These are phyloP conservation scores for Pygmarrhopalites habei DNA, from an alignment of 1,140 invertebrate genomes.

Conservation along the genomic window DNA sequence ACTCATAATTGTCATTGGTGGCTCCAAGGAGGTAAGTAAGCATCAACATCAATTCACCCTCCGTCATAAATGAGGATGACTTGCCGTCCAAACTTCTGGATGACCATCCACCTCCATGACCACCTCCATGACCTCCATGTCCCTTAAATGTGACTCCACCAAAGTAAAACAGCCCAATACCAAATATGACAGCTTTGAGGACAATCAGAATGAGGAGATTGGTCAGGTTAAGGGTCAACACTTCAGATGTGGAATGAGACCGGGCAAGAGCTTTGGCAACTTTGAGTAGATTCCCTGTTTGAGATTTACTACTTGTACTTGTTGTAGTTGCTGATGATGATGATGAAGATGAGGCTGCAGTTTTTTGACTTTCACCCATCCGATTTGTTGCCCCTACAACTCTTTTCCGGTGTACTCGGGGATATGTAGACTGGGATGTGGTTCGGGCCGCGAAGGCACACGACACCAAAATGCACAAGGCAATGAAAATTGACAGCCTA, in stretches of 20 bases:
- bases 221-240: slow-evolving; percentile 72
- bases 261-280: slow-evolving; percentile 39
- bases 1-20: slow-evolving; percentile 56
- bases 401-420: neutral
- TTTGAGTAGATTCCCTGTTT: slow-evolving; percentile 36
- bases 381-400: slow-evolving; percentile 9
- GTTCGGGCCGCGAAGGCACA: slow-evolving; percentile 24
- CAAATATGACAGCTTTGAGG: slow-evolving; percentile 70
- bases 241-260: slow-evolving; percentile 48
- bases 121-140: slow-evolving; percentile 9
- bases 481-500: slow-evolving; percentile 25
- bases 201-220: slow-evolving; percentile 70
- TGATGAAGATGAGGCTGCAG: slow-evolving; percentile 6
- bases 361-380: neutral
- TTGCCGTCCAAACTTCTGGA: slow-evolving; percentile 26
- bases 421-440: neutral
- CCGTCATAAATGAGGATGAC: slow-evolving; percentile 46
- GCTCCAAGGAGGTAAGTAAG: slow-evolving; percentile 62
- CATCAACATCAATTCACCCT: slow-evolving; percentile 59
- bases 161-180: slow-evolving; percentile 53
- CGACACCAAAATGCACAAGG: slow-evolving; percentile 20
- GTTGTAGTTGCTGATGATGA: slow-evolving; percentile 3
- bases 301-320: slow-evolving; percentile 16
- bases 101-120: slow-evolving; percentile 16
- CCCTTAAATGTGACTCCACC: slow-evolving; percentile 39